Percentiles rank a stretch among this genome's conserved stretches.
Evolutionary conservation across 2,797 vertebrate species (phyloP).

Genomic region (Sparus aurata): DNA sequence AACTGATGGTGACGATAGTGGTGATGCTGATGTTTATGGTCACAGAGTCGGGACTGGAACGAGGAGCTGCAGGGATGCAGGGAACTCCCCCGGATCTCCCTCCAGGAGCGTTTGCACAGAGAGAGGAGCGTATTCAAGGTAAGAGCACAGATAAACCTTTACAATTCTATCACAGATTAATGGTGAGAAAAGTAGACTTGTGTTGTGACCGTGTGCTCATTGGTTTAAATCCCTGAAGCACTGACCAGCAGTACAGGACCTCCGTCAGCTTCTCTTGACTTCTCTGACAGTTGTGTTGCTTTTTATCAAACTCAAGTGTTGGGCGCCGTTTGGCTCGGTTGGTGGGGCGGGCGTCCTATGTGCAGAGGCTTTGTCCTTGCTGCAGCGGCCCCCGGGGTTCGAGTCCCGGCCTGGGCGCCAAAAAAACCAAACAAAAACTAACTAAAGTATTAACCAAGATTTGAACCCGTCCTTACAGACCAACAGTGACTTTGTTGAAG

Average conservation of each 20-base stretch:
- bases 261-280: no score
- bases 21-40: constrained; percentile 35
- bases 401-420: no score
- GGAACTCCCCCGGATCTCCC: constrained; percentile 90
- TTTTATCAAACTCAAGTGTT: background rate
- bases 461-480: constrained; percentile 81
- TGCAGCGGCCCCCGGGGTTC: no score
- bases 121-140: constrained; percentile 96
- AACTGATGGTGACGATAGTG: background rate
- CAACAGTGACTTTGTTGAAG: constrained; percentile 94
- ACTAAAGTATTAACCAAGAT: background rate
- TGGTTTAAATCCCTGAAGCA: background rate
- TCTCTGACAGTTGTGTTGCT: background rate
- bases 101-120: constrained; percentile 91
- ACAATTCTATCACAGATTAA: background rate
- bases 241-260: background rate
- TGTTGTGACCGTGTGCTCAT: background rate
- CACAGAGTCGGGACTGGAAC: constrained; percentile 96
- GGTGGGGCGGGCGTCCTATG: no score
- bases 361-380: no score
- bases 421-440: no score
- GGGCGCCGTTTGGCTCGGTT: no score
- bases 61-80: constrained; percentile 95
- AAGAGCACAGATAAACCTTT: background rate
- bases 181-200: background rate